Percentiles rank a stretch among this genome's conserved stretches.
Conservation (phyloP, 1,140 invertebrate species). For the Ceratoteleas bidentatus region DNA sequence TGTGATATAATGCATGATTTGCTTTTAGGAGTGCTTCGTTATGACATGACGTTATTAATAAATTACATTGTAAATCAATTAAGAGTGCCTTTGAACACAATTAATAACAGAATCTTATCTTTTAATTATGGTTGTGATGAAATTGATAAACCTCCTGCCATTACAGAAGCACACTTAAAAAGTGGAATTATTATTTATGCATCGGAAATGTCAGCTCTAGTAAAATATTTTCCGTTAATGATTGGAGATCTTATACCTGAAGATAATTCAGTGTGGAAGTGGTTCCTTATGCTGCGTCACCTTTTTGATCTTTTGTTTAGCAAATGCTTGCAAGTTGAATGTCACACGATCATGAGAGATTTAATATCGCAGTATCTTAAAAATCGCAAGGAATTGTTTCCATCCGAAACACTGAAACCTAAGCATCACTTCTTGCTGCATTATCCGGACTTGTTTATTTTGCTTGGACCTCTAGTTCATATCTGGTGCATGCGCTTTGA, state of each 20-base stretch:
- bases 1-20: constrained; percentile 1
- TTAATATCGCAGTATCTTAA: constrained; percentile 1
- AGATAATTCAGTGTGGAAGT: constrained; percentile 1
- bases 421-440: constrained; percentile 12
- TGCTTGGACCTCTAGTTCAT: constrained; percentile 24
- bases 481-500: constrained; percentile 26
- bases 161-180: constrained; percentile 2
- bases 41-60: background rate
- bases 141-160: background rate
- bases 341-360: background rate
- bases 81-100: background rate
- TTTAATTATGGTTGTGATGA: constrained; percentile 1
- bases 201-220: constrained; percentile 2
- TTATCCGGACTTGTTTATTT: too few species aligned
- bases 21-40: background rate
- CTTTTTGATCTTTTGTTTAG: constrained; percentile 1
- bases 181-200: constrained; percentile 1
- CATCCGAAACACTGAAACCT: constrained; percentile 1
- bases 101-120: background rate
- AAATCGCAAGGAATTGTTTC: constrained; percentile 12
- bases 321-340: constrained; percentile 5
- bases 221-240: constrained; percentile 7
- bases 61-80: background rate
- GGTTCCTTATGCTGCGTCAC: background rate
- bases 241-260: constrained; percentile 5